Conservation (phyloP, 2,113 vertebrate genomes). For the Verasper variegatus region DNA sequence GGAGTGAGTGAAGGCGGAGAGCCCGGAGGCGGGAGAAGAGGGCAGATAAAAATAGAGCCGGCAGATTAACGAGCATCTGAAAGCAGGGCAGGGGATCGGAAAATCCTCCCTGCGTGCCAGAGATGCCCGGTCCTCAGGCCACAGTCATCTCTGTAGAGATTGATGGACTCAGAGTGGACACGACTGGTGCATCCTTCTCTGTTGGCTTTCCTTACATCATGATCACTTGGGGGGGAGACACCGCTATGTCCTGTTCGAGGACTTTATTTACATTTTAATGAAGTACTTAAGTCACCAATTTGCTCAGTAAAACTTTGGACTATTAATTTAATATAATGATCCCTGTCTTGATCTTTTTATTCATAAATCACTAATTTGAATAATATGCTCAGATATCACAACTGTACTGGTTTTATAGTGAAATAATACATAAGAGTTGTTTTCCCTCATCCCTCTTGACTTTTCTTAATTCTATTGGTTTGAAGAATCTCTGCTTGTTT, state of each 20-base stretch:
- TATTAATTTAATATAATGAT: background rate
- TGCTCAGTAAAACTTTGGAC: background rate
- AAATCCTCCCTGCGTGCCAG: slow-evolving; percentile 76
- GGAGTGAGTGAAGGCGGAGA: slow-evolving; percentile 61
- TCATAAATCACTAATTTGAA: background rate
- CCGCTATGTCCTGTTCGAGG: background rate
- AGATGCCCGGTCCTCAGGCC: slow-evolving; percentile 60
- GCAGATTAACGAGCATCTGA: slow-evolving; percentile 85
- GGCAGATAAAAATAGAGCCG: slow-evolving; percentile 80
- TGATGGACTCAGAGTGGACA: slow-evolving; percentile 25
- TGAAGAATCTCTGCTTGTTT: background rate
- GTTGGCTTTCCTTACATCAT: slow-evolving; percentile 40
- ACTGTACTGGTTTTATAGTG: background rate
- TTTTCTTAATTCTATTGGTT: background rate
- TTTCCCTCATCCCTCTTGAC: background rate
- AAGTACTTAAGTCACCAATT: background rate
- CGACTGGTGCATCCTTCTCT: slow-evolving; percentile 48
- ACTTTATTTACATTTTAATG: slow-evolving; percentile 17
- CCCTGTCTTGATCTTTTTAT: background rate
- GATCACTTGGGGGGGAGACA: background rate
- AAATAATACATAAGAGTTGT: background rate
- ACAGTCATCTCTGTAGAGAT: slow-evolving; percentile 31
- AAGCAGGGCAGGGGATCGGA: slow-evolving; percentile 79
- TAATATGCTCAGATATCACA: background rate
- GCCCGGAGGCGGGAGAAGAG: slow-evolving; percentile 61